A percentile compares a stretch with the other conserved stretches of the same genome.
Evolutionary conservation across 1,140 invertebrate genomes (phyloP).

Genomic region (Heliconius eleuchia): DNA sequence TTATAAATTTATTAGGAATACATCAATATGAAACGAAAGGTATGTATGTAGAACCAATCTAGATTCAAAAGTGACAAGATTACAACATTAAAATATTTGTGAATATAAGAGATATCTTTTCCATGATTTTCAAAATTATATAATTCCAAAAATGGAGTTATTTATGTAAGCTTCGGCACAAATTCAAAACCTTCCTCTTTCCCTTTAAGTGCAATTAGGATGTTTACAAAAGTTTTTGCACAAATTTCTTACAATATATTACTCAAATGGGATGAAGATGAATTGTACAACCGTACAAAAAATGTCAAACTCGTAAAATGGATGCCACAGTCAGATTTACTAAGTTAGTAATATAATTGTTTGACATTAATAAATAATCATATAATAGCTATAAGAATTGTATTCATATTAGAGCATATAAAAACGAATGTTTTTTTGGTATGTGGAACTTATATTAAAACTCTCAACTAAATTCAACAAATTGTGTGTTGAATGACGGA

Average conservation of each 20-base stretch:
- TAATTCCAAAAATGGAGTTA: slow-evolving; percentile 77
- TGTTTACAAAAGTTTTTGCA: slow-evolving; percentile 67
- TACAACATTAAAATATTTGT: not conserved
- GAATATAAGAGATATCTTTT: not conserved
- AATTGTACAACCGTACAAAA: slow-evolving; percentile 53
- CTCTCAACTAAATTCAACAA: not conserved
- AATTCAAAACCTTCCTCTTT: slow-evolving; percentile 69
- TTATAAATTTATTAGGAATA: slow-evolving; percentile 83
- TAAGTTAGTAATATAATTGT: slow-evolving; percentile 57
- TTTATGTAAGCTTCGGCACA: slow-evolving; percentile 83
- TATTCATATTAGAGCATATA: not conserved
- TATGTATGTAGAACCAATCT: slow-evolving; percentile 7
- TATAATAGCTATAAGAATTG: not conserved
- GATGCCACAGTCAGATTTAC: slow-evolving; percentile 77
- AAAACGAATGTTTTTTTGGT: not conserved
- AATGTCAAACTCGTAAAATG: slow-evolving; percentile 79
- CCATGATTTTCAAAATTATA: slow-evolving; percentile 63
- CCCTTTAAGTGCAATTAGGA: slow-evolving; percentile 48
- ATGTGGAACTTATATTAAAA: not conserved
- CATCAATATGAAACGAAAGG: slow-evolving; percentile 66
- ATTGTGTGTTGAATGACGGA: too few species aligned
- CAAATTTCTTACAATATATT: slow-evolving; percentile 69
- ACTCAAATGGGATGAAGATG: slow-evolving; percentile 74
- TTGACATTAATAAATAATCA: slow-evolving; percentile 4
- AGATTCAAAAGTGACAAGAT: not conserved